A percentile compares a stretch with the other conserved stretches of the same genome.
Evolutionary conservation across 2,888 invertebrate species (phyloP).

Genomic region (Plebejus argus): DNA sequence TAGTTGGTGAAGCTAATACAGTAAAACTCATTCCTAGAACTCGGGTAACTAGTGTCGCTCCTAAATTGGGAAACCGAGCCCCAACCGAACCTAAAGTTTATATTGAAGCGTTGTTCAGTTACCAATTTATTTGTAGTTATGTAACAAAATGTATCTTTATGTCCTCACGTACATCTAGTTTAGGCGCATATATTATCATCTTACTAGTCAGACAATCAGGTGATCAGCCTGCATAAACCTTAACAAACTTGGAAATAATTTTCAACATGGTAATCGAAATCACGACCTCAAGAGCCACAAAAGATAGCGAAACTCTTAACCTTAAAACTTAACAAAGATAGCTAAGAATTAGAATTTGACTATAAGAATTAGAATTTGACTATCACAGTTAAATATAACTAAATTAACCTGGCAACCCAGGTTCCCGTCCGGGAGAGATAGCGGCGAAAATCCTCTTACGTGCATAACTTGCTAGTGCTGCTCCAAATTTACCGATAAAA

Average conservation of each 20-base stretch:
- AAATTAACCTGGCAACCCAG: conserved; percentile 10
- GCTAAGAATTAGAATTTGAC: neutral
- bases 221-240: too few species aligned
- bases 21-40: neutral
- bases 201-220: too few species aligned
- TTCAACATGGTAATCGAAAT: too few species aligned
- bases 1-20: neutral
- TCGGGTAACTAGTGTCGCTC: neutral
- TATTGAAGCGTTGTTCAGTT: neutral
- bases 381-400: conserved; percentile 13
- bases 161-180: too few species aligned
- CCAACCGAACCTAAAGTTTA: neutral
- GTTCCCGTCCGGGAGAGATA: conserved; percentile 1
- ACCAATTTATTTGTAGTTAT: neutral
- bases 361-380: conserved; percentile 4
- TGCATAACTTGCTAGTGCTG: conserved; percentile 21
- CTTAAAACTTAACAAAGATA: too few species aligned
- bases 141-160: neutral
- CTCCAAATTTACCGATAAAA: conserved; percentile 6
- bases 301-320: too few species aligned
- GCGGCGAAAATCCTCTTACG: conserved; percentile 23
- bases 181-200: too few species aligned
- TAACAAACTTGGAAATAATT: too few species aligned
- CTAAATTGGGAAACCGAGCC: neutral
- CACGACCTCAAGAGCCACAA: too few species aligned